Conservation (phyloP, 2,797 vertebrate genomes). For the Girardinus metallicus region DNA sequence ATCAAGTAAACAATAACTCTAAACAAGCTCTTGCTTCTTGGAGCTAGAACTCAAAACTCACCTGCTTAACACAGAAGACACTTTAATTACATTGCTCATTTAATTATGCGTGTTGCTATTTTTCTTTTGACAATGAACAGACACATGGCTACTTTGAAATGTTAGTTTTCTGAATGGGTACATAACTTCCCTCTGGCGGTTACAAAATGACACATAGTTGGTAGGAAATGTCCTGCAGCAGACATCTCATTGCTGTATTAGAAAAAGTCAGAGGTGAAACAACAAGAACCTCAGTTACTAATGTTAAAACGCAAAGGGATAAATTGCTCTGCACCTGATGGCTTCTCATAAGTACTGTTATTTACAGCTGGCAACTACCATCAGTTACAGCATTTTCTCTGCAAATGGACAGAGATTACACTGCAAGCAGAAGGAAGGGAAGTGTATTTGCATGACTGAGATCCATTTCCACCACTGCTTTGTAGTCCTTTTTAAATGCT, state of each 20-base stretch:
- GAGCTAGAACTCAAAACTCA: background rate
- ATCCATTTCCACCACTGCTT: constrained; percentile 38
- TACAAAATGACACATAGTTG: background rate
- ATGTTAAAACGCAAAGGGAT: background rate
- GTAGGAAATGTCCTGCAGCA: background rate
- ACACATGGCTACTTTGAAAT: background rate
- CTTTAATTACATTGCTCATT: background rate
- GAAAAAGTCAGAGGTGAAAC: background rate
- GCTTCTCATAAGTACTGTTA: constrained; percentile 26
- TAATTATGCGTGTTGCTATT: background rate
- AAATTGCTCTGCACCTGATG: background rate
- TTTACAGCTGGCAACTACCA: constrained; percentile 65
- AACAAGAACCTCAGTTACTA: background rate
- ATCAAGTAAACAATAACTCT: background rate
- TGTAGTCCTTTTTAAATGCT: constrained; percentile 59
- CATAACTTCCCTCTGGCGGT: background rate
- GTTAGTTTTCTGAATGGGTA: background rate
- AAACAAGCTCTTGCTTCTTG: background rate
- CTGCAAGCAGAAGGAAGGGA: constrained; percentile 48
- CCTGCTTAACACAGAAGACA: background rate
- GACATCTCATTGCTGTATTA: background rate
- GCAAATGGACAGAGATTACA: constrained; percentile 56
- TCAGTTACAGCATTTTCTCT: constrained; percentile 58
- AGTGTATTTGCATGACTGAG: constrained; percentile 65
- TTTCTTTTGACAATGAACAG: background rate